Conservation (phyloP, 2,888 invertebrate genomes). For the Xestia ashworthii region DNA sequence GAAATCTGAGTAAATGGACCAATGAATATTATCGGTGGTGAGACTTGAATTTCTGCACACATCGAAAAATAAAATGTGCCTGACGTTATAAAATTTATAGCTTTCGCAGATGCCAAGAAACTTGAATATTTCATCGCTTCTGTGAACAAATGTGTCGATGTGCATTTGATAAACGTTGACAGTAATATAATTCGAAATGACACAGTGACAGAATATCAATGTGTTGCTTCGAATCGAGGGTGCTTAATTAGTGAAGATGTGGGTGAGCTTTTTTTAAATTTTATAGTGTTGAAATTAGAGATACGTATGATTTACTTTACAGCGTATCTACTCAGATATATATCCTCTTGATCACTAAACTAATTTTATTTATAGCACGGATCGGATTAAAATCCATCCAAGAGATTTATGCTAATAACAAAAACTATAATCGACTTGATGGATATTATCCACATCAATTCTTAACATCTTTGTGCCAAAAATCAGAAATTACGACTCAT, state of each 20-base stretch:
- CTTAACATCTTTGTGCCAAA: slow-evolving; percentile 24
- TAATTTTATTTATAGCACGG: neutral
- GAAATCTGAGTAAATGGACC: neutral
- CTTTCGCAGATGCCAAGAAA: slow-evolving; percentile 58
- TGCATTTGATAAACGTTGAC: slow-evolving; percentile 58
- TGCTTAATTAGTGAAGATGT: slow-evolving; percentile 2
- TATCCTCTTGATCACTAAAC: neutral
- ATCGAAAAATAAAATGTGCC: slow-evolving; percentile 20
- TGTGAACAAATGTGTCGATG: slow-evolving; percentile 59
- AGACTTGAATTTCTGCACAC: slow-evolving; percentile 1
- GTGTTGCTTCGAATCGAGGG: slow-evolving; percentile 23
- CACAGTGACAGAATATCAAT: slow-evolving; percentile 51
- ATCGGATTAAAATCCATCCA: neutral
- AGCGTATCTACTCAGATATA: neutral
- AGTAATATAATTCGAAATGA: slow-evolving; percentile 58
- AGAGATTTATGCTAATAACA: neutral
- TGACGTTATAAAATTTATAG: slow-evolving; percentile 34
- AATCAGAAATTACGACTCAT: slow-evolving; percentile 1
- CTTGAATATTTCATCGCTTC: slow-evolving; percentile 67
- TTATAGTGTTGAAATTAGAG: neutral
- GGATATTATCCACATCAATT: slow-evolving; percentile 5
- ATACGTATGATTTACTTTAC: neutral
- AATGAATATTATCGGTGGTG: neutral
- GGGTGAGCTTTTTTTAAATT: slow-evolving; percentile 5
- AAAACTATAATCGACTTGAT: neutral